phyloP scores from a whole-genome alignment of 2,113 vertebrate genomes.

The Tragelaphus scriptus region DNA sequence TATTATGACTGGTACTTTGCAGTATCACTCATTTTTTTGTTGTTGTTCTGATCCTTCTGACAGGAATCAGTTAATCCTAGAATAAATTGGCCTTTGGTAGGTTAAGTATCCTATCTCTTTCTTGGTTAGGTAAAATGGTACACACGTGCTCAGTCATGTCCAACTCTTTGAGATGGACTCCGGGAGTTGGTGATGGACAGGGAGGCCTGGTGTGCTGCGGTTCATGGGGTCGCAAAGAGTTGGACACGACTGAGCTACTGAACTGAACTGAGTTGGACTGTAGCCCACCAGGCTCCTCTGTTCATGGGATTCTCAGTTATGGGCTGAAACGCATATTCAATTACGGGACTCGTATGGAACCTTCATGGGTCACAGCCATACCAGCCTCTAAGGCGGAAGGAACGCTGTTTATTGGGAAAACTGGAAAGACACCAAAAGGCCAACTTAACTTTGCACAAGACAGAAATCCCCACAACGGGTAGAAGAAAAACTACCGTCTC shows the following conservation, averaged over 20 bases:
- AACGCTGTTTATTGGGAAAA: not conserved
- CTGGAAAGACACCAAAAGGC: not conserved
- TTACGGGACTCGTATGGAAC: rapidly evolving
- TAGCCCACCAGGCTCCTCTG: not conserved
- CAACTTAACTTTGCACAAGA: not conserved
- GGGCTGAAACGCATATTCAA: not conserved
- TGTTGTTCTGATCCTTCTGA: not conserved
- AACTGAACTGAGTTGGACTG: not conserved
- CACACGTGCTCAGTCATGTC: rapidly evolving
- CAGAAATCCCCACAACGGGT: not conserved
- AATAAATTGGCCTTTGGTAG: not conserved
- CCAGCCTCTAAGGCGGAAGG: not conserved
- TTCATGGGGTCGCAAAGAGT: not conserved
- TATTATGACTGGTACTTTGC: not conserved
- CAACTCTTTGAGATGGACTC: not conserved
- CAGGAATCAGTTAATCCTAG: not conserved
- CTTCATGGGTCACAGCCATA: not conserved
- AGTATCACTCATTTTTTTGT: not conserved
- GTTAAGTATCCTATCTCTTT: too few species aligned
- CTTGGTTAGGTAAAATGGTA: not conserved
- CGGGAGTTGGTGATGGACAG: not conserved
- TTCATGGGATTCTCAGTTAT: not conserved
- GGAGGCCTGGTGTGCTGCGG: not conserved
- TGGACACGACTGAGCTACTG: rapidly evolving
- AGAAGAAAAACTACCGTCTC: not conserved